Percentiles rank a stretch among this genome's conserved stretches.
phyloP scores from a whole-genome alignment of 2,888 invertebrate genomes.

The Drosophila macrospina region DNA sequence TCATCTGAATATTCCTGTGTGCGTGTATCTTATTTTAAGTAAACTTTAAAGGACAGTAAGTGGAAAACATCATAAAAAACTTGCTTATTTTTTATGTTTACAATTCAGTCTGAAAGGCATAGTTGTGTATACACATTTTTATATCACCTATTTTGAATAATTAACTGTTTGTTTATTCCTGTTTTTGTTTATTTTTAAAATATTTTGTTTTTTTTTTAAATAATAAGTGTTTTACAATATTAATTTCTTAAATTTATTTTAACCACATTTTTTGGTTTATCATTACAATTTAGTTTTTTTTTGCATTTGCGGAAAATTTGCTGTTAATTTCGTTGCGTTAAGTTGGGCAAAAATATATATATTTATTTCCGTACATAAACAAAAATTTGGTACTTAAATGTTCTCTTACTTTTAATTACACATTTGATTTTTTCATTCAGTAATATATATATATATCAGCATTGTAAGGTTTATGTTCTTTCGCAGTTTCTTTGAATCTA shows the following conservation, averaged over 20 bases:
- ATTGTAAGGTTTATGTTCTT: constrained; percentile 58
- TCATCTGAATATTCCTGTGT: constrained; percentile 64
- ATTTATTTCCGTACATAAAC: constrained; percentile 68
- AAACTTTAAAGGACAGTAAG: constrained; percentile 70
- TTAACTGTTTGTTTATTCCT: constrained; percentile 70
- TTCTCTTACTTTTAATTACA: constrained; percentile 71
- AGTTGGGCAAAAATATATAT: constrained; percentile 72
- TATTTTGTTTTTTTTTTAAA: constrained; percentile 54
- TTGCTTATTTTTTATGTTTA: constrained; percentile 76
- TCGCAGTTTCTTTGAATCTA: constrained; percentile 55
- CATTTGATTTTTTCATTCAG: constrained; percentile 74
- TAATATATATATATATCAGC: constrained; percentile 69
- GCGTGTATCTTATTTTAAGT: constrained; percentile 69
- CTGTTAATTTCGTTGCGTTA: constrained; percentile 79
- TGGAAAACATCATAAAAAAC: constrained; percentile 79
- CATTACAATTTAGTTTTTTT: constrained; percentile 48
- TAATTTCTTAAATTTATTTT: constrained; percentile 59
- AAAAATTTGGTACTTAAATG: constrained; percentile 78
- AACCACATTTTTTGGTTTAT: constrained; percentile 57
- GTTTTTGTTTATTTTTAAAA: constrained; percentile 60
- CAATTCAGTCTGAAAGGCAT: constrained; percentile 81
- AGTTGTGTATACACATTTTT: constrained; percentile 78
- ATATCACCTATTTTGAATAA: constrained; percentile 80
- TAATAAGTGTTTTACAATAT: constrained; percentile 66
- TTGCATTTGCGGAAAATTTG: constrained; percentile 69